A percentile compares a stretch with the other conserved stretches of the same genome.
Conservation (phyloP, 1,140 invertebrate genomes). For the Drosophila truncata region DNA sequence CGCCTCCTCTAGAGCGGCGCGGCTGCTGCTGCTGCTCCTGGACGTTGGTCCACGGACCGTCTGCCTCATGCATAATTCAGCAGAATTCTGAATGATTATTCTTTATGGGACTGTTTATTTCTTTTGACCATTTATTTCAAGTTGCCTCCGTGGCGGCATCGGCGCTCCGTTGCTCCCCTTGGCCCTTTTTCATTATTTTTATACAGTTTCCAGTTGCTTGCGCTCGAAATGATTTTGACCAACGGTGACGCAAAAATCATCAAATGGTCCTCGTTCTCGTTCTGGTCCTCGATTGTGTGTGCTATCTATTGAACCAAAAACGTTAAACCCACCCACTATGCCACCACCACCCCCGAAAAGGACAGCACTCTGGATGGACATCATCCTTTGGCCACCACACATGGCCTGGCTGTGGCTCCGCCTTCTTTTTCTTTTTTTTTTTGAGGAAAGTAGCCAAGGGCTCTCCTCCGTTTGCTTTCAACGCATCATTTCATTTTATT, state of each 20-base stretch:
- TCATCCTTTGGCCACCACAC: conserved; percentile 55
- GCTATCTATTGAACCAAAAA: conserved; percentile 80
- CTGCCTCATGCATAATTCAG: conserved; percentile 85
- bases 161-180: conserved; percentile 9
- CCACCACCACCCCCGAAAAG: conserved; percentile 7
- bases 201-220: conserved; percentile 84
- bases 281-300: conserved; percentile 27
- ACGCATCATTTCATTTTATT: conserved; percentile 84
- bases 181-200: conserved; percentile 77
- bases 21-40: conserved; percentile 41
- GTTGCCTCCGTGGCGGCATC: conserved; percentile 60
- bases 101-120: conserved; percentile 85
- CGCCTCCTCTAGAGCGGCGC: conserved; percentile 49
- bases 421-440: conserved; percentile 16
- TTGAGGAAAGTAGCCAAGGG: conserved; percentile 64
- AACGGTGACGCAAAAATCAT: conserved; percentile 84
- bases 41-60: conserved; percentile 33
- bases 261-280: conserved; percentile 59
- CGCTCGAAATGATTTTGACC: conserved; percentile 81
- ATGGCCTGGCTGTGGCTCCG: conserved; percentile 41
- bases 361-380: neutral
- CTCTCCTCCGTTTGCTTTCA: conserved; percentile 54
- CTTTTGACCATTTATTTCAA: conserved; percentile 85
- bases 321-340: conserved; percentile 37
- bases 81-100: conserved; percentile 85